phyloP scores from a whole-genome alignment of 2,888 invertebrate genomes.

The Conistra vaccinii region DNA sequence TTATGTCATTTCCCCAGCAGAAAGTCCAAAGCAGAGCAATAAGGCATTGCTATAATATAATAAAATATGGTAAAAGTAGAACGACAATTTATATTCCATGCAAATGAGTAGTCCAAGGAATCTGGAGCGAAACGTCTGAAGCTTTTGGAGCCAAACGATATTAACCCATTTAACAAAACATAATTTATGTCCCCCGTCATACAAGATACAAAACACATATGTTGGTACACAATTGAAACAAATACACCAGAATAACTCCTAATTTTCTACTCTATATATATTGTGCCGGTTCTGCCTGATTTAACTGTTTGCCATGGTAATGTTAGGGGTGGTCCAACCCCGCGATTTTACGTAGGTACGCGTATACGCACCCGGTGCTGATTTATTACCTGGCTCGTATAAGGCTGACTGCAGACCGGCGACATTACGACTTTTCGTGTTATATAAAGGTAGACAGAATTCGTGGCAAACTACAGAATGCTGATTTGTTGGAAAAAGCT shows the following conservation, averaged over 20 bases:
- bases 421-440: slow-evolving; percentile 38
- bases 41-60: slow-evolving; percentile 1
- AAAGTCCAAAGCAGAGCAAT: background rate
- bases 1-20: background rate
- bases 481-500: slow-evolving; percentile 50
- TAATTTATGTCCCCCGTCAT: slow-evolving; percentile 31
- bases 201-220: slow-evolving; percentile 22
- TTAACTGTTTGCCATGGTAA: slow-evolving; percentile 64
- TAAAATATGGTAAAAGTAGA: slow-evolving; percentile 18
- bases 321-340: slow-evolving; percentile 45
- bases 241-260: slow-evolving; percentile 49
- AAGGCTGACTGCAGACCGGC: slow-evolving; percentile 42
- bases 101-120: slow-evolving; percentile 37
- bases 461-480: slow-evolving; percentile 42
- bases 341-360: slow-evolving; percentile 48
- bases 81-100: slow-evolving; percentile 34
- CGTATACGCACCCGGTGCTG: slow-evolving; percentile 50
- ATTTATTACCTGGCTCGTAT: slow-evolving; percentile 49
- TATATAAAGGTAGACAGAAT: slow-evolving; percentile 37
- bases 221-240: slow-evolving; percentile 53
- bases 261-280: slow-evolving; percentile 53
- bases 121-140: slow-evolving; percentile 39
- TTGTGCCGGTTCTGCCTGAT: slow-evolving; percentile 51
- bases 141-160: slow-evolving; percentile 26
- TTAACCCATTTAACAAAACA: slow-evolving; percentile 45